phyloP scores from a whole-genome alignment of 2,113 vertebrate genomes.

The Henicopernis longicauda region DNA sequence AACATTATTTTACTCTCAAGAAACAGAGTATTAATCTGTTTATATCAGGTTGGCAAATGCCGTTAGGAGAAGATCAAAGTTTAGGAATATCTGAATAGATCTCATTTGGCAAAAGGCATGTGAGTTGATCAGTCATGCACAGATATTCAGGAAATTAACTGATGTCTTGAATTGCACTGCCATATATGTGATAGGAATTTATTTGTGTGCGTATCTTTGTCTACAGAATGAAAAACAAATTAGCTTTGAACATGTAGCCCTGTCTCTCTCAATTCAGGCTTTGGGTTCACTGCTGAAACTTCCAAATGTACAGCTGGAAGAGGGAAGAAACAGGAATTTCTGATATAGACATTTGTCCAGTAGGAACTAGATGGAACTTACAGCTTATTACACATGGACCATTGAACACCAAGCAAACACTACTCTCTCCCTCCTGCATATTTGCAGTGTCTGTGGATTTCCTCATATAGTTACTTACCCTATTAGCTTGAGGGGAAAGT shows the following conservation, averaged over 20 bases:
- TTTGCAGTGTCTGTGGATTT: neutral
- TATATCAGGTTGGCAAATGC: neutral
- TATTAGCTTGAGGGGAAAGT: slow-evolving; percentile 16
- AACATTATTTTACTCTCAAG: neutral
- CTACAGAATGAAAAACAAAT: neutral
- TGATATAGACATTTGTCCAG: neutral
- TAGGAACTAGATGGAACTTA: slow-evolving; percentile 17
- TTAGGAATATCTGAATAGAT: neutral
- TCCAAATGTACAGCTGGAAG: neutral
- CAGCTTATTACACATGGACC: slow-evolving; percentile 1
- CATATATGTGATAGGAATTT: neutral
- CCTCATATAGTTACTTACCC: slow-evolving; percentile 11
- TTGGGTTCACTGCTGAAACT: neutral
- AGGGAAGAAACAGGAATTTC: neutral
- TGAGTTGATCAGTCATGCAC: neutral
- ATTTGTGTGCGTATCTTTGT: neutral
- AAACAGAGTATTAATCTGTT: neutral
- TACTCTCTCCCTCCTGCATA: neutral
- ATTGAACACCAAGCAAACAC: slow-evolving; percentile 36
- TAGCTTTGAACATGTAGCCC: neutral
- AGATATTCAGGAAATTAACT: neutral
- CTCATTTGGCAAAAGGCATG: neutral
- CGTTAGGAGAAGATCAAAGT: neutral
- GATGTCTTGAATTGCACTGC: neutral
- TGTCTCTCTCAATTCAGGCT: neutral